Conservation (phyloP, 2,113 vertebrate species). For the Notarius lentiginosus region DNA sequence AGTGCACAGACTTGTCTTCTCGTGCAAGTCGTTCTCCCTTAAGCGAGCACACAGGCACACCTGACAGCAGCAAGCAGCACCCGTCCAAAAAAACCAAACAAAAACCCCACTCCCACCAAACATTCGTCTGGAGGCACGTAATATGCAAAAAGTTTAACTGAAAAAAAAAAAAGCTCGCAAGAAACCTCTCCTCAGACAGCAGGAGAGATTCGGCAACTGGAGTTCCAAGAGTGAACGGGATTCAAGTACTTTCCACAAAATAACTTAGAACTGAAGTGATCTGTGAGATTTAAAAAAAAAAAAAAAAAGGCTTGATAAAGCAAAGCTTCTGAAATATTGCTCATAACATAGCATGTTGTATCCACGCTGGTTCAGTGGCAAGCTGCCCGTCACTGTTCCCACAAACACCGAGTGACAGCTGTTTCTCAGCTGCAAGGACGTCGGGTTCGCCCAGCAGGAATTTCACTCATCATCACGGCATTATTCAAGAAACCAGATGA, state of each 20-base stretch:
- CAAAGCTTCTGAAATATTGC: slow-evolving; percentile 62
- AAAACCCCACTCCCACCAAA: slow-evolving; percentile 30
- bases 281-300: slow-evolving; percentile 11
- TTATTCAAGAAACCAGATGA: background rate
- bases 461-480: background rate
- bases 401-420: background rate
- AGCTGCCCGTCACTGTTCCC: background rate
- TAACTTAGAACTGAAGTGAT: slow-evolving; percentile 68
- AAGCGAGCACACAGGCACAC: slow-evolving; percentile 34
- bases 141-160: slow-evolving; percentile 46
- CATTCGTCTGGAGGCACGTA: slow-evolving; percentile 46
- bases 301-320: slow-evolving; percentile 53
- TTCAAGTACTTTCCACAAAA: slow-evolving; percentile 77
- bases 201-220: slow-evolving; percentile 16
- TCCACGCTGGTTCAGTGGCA: background rate
- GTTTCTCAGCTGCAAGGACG: slow-evolving; percentile 15
- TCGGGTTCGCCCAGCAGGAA: background rate
- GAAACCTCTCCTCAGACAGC: slow-evolving; percentile 55
- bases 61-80: slow-evolving; percentile 47
- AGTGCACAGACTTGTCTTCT: slow-evolving; percentile 18
- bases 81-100: slow-evolving; percentile 58
- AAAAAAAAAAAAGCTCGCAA: slow-evolving; percentile 40
- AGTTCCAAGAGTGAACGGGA: slow-evolving; percentile 46
- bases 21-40: slow-evolving; percentile 4
- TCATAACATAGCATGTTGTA: slow-evolving; percentile 56